phyloP scores from a whole-genome alignment of 2,888 invertebrate genomes.

The Harpagoxenus sublaevis region DNA sequence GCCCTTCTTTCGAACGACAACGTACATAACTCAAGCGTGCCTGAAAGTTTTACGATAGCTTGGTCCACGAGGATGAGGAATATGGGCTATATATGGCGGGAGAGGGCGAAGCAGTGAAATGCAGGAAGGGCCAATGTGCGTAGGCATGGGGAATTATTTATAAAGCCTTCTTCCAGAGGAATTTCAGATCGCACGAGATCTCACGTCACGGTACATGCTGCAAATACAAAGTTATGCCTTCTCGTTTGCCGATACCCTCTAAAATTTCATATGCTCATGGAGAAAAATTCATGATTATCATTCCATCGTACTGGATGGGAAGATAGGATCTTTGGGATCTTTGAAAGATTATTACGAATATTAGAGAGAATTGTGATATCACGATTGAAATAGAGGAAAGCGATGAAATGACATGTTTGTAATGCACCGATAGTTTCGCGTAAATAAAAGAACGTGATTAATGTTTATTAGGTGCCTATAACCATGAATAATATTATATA shows the following conservation, averaged over 20 bases:
- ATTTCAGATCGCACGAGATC: slow-evolving; percentile 45
- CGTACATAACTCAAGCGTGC: slow-evolving; percentile 55
- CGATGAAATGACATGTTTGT: not conserved
- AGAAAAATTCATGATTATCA: slow-evolving; percentile 25
- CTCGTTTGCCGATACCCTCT: slow-evolving; percentile 24
- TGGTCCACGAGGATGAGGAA: slow-evolving; percentile 37
- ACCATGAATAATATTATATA: slow-evolving; percentile 18
- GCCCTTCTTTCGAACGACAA: slow-evolving; percentile 43
- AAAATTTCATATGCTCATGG: slow-evolving; percentile 32
- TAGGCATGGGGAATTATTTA: slow-evolving; percentile 61
- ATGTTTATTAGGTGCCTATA: not conserved
- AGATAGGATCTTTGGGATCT: not conserved
- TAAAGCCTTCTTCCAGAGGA: slow-evolving; percentile 60
- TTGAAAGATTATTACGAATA: not conserved
- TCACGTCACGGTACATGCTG: slow-evolving; percentile 34
- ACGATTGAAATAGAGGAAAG: not conserved
- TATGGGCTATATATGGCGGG: not conserved
- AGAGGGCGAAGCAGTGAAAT: slow-evolving; percentile 8
- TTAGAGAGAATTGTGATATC: not conserved
- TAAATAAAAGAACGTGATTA: slow-evolving; percentile 11
- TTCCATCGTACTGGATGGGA: not conserved
- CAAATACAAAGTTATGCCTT: slow-evolving; percentile 33
- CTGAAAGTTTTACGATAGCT: slow-evolving; percentile 55
- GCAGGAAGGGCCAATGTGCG: slow-evolving; percentile 2
- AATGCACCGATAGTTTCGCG: not conserved